Base-by-base conservation (phyloP, 2,888 invertebrate species). In the Lathronympha strigana region DNA sequence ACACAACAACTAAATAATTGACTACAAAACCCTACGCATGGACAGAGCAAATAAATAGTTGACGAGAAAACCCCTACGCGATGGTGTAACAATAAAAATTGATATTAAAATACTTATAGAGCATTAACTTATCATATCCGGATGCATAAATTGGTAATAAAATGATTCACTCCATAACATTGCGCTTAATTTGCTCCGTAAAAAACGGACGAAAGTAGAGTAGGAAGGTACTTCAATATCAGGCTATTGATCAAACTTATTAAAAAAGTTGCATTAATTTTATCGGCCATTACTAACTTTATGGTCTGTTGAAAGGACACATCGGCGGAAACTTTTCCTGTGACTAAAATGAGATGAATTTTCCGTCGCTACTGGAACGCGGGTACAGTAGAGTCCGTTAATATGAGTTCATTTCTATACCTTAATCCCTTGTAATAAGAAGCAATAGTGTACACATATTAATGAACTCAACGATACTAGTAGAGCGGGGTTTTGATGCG, bases 211-310 rank as follows among this genome's bases (percentile, higher is more conserved):
- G 11, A 31, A 28, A 57, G 15, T 54, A 1, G 23, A n/a, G n/a
- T n/a, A n/a, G n/a, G n/a, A 9, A 1, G 51, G 17, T 15, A 55
- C 54, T 50, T 28, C 55, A 33, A 40, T 50, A 64, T 64, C 40
- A 47, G 61, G 60, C 66, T 49, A 61, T 66, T 66, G 53, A 60
- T 66, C 60, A 66, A 61, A 61, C 45, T 61, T 66, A 66, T 61
- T 61, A 54, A 53, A 60, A 66, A 61, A 66, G 61, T 61, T 61
- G 40, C 28, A 61, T 66, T 54, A 54, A 66, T 66, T 61, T 66
- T 66, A 66, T 66, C 60, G 60, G 53, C 64, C 60, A 60, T 66
- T 66, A 53, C 47, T 36, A 47, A 60, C 53, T 53, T 60, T 54
- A 54, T 54, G 47, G 31, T 61, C 47, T 40, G 62, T 45, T 33